These are phyloP conservation scores for Acanthochromis polyacanthus DNA, from an alignment of 2,113 vertebrate genomes.

Conservation along the genomic window DNA sequence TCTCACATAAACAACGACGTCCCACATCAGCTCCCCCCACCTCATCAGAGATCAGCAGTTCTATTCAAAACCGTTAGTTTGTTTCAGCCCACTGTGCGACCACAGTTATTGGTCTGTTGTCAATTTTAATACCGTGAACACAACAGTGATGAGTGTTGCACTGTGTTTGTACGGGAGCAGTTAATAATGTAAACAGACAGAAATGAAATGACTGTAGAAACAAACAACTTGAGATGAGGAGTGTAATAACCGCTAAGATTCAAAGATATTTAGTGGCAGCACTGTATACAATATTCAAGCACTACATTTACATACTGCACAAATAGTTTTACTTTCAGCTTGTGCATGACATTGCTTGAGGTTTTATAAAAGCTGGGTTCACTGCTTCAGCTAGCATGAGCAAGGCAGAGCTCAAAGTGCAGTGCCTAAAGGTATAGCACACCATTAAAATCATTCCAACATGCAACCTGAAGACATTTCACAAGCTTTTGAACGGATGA, in stretches of 20 bases:
- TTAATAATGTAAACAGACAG: background rate
- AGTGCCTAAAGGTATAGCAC: slow-evolving; percentile 34
- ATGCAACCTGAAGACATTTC: slow-evolving; percentile 46
- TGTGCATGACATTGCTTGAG: too few relatives aligned
- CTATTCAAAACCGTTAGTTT: slow-evolving; percentile 60
- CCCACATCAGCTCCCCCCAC: slow-evolving; percentile 8
- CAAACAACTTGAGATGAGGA: background rate
- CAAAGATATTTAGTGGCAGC: background rate
- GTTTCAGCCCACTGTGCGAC: slow-evolving; percentile 30
- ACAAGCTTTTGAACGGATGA: slow-evolving; percentile 26
- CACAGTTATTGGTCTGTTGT: slow-evolving; percentile 32
- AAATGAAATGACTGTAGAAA: slow-evolving; percentile 2
- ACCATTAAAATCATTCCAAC: slow-evolving; percentile 45
- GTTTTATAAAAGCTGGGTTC: background rate
- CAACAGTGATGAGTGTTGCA: slow-evolving; percentile 10
- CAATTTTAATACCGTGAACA: slow-evolving; percentile 29
- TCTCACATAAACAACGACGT: slow-evolving; percentile 26
- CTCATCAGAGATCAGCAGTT: slow-evolving; percentile 50
- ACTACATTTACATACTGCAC: background rate
- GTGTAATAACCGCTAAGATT: background rate
- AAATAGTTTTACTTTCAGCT: background rate
- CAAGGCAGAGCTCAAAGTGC: slow-evolving; percentile 25
- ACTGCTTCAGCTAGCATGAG: slow-evolving; percentile 41
- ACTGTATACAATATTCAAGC: background rate
- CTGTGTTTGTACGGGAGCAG: background rate